These are phyloP conservation scores for Rhadina sibilatrix DNA, from an alignment of 2,113 vertebrate genomes.

Conservation along the genomic window DNA sequence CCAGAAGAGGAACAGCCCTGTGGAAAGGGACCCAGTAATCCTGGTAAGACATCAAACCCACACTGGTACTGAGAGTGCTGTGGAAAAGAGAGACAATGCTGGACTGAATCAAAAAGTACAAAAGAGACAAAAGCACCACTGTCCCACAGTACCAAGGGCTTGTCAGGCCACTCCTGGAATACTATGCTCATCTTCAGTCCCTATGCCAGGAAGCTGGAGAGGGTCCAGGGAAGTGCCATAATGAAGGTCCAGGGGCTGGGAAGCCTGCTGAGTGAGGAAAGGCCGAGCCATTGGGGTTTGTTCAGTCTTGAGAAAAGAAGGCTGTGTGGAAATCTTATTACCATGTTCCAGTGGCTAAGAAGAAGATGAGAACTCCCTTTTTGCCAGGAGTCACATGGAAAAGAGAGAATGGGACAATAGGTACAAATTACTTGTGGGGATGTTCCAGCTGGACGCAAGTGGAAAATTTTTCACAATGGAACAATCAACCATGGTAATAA, in stretches of 20 bases:
- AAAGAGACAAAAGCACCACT: background rate
- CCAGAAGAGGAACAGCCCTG: background rate
- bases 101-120: background rate
- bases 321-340: background rate
- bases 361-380: background rate
- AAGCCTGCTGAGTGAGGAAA: background rate
- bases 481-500: background rate
- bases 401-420: background rate
- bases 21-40: background rate
- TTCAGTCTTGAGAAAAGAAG: background rate
- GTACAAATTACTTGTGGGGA: background rate
- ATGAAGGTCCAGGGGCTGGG: background rate
- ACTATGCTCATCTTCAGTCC: background rate
- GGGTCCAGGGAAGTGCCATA: background rate
- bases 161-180: background rate
- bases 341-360: background rate
- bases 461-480: background rate
- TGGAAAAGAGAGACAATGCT: background rate
- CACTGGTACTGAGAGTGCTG: background rate
- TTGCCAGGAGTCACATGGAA: background rate
- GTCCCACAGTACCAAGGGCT: too few species aligned
- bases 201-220: background rate
- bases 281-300: background rate
- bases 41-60: background rate
- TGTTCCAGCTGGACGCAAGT: rapidly evolving